Evolutionary conservation across 2,797 vertebrate genomes (phyloP), one percentile per base, ranked within the genome.

Genomic region (Falco naumanni): DNA sequence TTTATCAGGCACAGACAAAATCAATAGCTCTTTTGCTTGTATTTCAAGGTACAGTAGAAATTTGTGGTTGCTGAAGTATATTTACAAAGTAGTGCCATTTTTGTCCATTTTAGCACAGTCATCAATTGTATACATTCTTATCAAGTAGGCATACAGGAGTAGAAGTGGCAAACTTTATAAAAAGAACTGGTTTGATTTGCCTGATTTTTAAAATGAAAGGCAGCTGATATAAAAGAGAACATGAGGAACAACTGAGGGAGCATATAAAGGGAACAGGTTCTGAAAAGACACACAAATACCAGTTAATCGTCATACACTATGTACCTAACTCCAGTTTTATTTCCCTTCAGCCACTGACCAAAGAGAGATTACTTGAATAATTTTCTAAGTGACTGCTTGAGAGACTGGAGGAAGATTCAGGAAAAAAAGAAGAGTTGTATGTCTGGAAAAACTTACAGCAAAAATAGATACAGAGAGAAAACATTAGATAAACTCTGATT

Each of bases 21-120:
- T 96, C 93, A 92, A 87, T 96, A 88, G 19, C 70, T 92, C 75
- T 87, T 95, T 86, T 87, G 45, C 84, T 92, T 95, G 60, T 57
- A 54, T 77, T 84, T 95, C 64, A 80, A 92, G 65, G 50, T 69
- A 43, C 57, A 64, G 56, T 41, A 79, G 84, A 78, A 85, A 48
- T 43, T 53, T 89, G 91, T 80, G 53, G 37, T 90, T 90, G 37
- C 75, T 87, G 45, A 92, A 82, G 19, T 65, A 6, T 84, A 28
- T 84, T 86, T 63, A 76, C 47, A 63, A 78, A 80, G 61, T 48
- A 53, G 53, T 94, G 64, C 61, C 29, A n/a, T 43, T 95, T 91
- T 57, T 60, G 71, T 54, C 50, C 50, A 10, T 83, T 93, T 82
- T 71, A 57, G 60, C 47, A 26, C 21, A 65, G 66, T 69, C 89